Base-by-base conservation (phyloP, 2,113 vertebrate species). In the Leucopsar rothschildi region DNA sequence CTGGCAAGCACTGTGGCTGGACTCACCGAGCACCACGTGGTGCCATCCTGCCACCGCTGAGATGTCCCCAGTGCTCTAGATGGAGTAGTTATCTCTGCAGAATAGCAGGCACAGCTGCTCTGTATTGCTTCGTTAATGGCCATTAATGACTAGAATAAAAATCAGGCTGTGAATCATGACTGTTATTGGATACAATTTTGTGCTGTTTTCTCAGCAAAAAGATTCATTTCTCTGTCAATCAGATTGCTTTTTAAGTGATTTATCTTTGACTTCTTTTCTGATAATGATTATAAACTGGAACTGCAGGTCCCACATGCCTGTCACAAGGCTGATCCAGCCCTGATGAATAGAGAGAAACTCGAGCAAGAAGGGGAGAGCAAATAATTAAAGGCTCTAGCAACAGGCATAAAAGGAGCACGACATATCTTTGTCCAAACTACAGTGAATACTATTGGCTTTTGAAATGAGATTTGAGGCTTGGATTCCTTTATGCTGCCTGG, bases 161-260 rank as follows among this genome's bases (percentile, higher is more conserved):
- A 77, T 75, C 89, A 69, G 78, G 55, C 92, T 42, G 90, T 76
- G 92, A 94, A 82, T 63, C 78, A 70, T 66, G 53, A 15, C 59
- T 64, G 59, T 70, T 83, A 88, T 86, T 70, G 93, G 83, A 82
- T 55, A 82, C 73, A 71, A n/a, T 95, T 96, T 92, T 88, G 53
- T 94, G 84, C 92, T 91, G 82, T 97, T 97, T 97, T 75, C 80
- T 69, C 79, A 60, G 84, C 63, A 77, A 95, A 97, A 89, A 44
- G 53, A 37, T 57, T 95, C 73, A 84, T 88, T 88, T 86, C 56
- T 64, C 60, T 20, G 4, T 56, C 82, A 93, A 39, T 94, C 63
- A 86, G 73, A 83, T 56, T 82, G 75, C 63, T 90, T 95, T 96
- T 86, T 42, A 76, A 88, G 88, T 42, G 57, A 92, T 92, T 81